Base-by-base conservation (phyloP, 2,888 invertebrate species). In the Eudasyphora cyanicolor region DNA sequence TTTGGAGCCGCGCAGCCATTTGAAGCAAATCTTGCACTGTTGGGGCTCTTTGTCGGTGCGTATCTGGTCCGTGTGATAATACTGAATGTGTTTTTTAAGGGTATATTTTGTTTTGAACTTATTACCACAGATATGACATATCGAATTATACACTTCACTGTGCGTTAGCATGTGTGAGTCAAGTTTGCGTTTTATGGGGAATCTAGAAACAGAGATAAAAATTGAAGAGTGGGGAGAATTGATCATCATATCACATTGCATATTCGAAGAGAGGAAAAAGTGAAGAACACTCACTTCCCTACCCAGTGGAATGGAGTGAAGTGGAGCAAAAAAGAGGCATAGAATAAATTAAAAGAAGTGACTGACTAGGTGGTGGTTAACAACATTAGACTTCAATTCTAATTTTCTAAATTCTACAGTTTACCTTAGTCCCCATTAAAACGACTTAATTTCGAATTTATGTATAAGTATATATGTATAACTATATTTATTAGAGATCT, bases 61-160 rank as follows among this genome's bases (percentile, higher is more conserved):
- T 2, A 75, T 67, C 17, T 73, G 51, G n/a, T 88, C 89, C 77
- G 89, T 89, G 85, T 91, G 91, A 76, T 90, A 89, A 42, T 89
- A 84, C 76, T 90, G 89, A 82, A 90, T 89, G 74, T 90, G 89
- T 67, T 90, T 90, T 69, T 90, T 90, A 5, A 90, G 88, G 76
- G 87, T 88, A 42, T 88, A 87, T 79, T 89, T 89, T 3, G 86
- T 88, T 60, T 89, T 89, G 76, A 90, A 74, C 10, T 88, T 87
- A 70, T 89, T 89, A 32, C 89, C 89, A 35, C 89, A 89, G 71
- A 90, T 89, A n/a, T 89, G 90, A 81, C 89, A 89, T 32, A 89
- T 89, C 19, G 88, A 87, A 69, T 87, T 89, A 62, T 86, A 87
- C 14, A 88, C 88, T 8, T 88, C 89, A 79, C 89, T 88, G 62